Percentiles rank a stretch among this genome's conserved stretches.
These are phyloP conservation scores for Ophioderma brevispina DNA, from an alignment of 35 echinoderm and acorn worm species.

Conservation along the genomic window DNA sequence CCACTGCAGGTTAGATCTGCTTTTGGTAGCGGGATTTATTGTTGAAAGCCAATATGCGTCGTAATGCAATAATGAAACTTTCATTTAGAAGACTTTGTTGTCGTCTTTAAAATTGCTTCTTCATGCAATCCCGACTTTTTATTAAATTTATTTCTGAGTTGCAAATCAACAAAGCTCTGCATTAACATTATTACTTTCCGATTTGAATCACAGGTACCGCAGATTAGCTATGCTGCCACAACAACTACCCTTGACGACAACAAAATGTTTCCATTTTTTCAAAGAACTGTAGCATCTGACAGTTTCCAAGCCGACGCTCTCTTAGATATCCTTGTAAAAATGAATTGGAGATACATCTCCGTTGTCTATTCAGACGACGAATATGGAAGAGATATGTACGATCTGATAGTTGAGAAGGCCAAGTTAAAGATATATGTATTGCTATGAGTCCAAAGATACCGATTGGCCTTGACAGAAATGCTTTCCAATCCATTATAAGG, in stretches of 20 bases:
- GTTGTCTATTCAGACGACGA: constrained; percentile 80
- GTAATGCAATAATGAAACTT: no score
- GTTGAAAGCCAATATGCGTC: no score
- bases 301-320: constrained; percentile 65
- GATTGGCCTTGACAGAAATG: not conserved
- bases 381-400: constrained; percentile 79
- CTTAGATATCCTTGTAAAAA: constrained; percentile 42
- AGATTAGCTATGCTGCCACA: constrained; percentile 80
- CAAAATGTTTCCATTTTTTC: constrained; percentile 65
- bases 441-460: constrained; percentile 69
- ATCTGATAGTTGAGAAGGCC: constrained; percentile 27
- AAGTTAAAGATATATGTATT: constrained; percentile 53
- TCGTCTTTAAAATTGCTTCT: no score
- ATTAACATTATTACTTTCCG: no score
- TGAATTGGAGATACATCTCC: constrained; percentile 78
- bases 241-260: constrained; percentile 41
- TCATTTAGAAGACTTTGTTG: no score
- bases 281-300: constrained; percentile 87
- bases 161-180: no score
- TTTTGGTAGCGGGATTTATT: no score
- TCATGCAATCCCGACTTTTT: no score
- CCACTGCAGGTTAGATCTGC: constrained; percentile 54
- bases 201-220: not conserved
- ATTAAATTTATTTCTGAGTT: no score
- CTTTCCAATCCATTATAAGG: constrained; percentile 34